Evolutionary conservation across 2,888 invertebrate species (phyloP).

Genomic region (Helobdella robusta): DNA sequence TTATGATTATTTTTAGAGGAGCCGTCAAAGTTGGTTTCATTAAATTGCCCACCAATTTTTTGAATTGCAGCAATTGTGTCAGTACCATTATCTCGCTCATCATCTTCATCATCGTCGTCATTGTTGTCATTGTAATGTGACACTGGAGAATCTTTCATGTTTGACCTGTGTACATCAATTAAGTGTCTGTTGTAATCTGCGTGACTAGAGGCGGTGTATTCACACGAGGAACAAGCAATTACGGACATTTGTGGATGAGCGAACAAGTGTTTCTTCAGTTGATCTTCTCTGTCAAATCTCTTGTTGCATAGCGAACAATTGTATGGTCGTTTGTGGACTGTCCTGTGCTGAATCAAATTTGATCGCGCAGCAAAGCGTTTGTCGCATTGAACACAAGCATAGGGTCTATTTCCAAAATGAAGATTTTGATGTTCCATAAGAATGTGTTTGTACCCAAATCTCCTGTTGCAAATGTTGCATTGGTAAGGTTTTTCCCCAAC

Average conservation of each 20-base stretch:
- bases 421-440: constrained; percentile 43
- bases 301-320: constrained; percentile 40
- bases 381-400: constrained; percentile 42
- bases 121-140: constrained; percentile 8
- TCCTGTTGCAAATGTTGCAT: constrained; percentile 36
- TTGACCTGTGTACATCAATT: constrained; percentile 36
- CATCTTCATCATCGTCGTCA: background rate
- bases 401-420: constrained; percentile 43
- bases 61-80: no score
- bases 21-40: background rate
- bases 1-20: background rate
- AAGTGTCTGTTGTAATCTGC: constrained; percentile 39
- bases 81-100: background rate
- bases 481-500: constrained; percentile 36
- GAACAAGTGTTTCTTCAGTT: constrained; percentile 41
- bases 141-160: background rate
- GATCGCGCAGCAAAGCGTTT: constrained; percentile 42
- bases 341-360: constrained; percentile 41
- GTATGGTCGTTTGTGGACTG: constrained; percentile 40
- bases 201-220: constrained; percentile 38
- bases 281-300: constrained; percentile 40
- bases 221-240: constrained; percentile 39
- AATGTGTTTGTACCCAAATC: constrained; percentile 44
- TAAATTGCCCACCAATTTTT: no score
- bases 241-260: constrained; percentile 40